Evolutionary conservation across 2,797 vertebrate species (phyloP).

Genomic region (Anguilla megastoma): DNA sequence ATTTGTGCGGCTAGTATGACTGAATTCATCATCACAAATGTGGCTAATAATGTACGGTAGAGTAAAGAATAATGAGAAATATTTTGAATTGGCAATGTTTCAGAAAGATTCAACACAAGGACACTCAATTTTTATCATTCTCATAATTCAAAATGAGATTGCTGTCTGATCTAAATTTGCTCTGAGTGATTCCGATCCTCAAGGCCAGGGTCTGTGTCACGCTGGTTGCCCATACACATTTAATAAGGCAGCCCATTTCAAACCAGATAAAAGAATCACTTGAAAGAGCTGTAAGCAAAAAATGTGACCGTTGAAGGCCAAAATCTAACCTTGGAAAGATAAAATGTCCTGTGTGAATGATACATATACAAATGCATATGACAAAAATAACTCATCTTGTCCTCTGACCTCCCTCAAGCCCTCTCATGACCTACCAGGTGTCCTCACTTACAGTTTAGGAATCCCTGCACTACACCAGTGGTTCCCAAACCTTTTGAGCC

Average conservation of each 20-base stretch:
- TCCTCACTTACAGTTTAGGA: too few relatives aligned
- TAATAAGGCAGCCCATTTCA: background rate
- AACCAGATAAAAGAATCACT: background rate
- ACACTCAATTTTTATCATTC: background rate
- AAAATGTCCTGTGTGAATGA: too few relatives aligned
- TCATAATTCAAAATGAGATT: too few relatives aligned
- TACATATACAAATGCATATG: too few relatives aligned
- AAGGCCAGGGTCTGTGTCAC: background rate
- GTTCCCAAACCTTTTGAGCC: background rate
- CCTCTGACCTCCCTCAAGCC: too few relatives aligned
- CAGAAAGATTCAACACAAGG: background rate
- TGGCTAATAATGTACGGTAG: background rate
- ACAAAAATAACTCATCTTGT: too few relatives aligned
- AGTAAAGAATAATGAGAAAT: background rate
- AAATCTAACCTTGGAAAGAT: too few relatives aligned
- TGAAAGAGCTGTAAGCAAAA: background rate
- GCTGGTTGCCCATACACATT: background rate
- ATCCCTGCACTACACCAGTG: background rate
- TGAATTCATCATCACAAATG: background rate
- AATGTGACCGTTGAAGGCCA: background rate
- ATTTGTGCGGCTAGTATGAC: background rate
- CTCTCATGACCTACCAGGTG: too few relatives aligned
- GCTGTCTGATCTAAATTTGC: background rate
- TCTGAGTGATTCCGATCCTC: background rate
- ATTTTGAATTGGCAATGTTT: slow-evolving; percentile 4